Evolutionary conservation across 2,113 vertebrate species (phyloP), one percentile per base, ranked within the genome.

Genomic region (Bufo gargarizans): DNA sequence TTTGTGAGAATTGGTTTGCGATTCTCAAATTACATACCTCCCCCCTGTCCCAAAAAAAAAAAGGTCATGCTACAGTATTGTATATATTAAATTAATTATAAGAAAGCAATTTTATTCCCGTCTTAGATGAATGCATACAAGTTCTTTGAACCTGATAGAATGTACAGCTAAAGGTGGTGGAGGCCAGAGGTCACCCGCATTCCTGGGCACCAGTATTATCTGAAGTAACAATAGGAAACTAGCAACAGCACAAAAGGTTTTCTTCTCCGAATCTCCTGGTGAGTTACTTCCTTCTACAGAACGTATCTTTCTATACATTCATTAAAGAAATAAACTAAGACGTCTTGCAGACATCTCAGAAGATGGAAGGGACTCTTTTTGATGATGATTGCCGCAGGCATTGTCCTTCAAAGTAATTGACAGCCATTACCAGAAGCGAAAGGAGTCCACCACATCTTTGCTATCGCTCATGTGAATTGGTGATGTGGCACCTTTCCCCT

Each of bases 341-440:
- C 3, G 16, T 61, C 56, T 61, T 61, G 33, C 19, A 16, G 20
- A 78, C 56, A 69, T 22, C 78, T 19, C 47, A 80, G 11, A 69
- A 33, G n/a, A 19, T 16, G 10, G 14, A 22, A 10, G 9, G 8
- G 9, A 67, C 53, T 49, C 1, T 69, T 53, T 50, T 14, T 19
- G 8, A 17, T 22, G 58, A 9, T 86, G 3, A 33, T 11, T 22
- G 13, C 45, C 53, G 58, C 9, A 9, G 47, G 9, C 45, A 13
- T 65, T 81, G 77, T 71, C 77, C 86, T 80, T 87, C 50, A 71
- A 58, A 87, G n/a, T 56, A 33, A 80, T 65, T 69, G 85, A 45
- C 85, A 63, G 45, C 19, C 5, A 17, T 55, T 20, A 45, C 8
- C 56, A 22, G 19, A 55, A 67, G 9, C 5, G 8, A 50, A 59